Evolutionary conservation across 2,888 invertebrate species (phyloP), one percentile per base, ranked within the genome.

Genomic region (Belgica antarctica): DNA sequence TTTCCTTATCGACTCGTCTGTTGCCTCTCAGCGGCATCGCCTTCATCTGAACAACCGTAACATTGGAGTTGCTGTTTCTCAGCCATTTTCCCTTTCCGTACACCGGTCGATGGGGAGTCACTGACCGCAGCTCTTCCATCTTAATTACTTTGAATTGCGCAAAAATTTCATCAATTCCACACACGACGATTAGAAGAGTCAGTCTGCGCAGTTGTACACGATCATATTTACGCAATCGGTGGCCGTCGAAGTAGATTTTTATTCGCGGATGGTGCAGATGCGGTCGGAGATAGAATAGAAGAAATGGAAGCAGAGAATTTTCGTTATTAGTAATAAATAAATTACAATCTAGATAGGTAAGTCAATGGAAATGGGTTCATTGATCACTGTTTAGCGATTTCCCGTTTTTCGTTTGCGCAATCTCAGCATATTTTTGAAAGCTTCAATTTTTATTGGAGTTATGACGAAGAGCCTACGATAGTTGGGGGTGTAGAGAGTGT

Each of bases 91-190:
- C 68, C 52, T 57, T 52, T 68, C 57, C 68, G 27, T 52, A 52
- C 27, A 10, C 10, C 12, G 5, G 31, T 31, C 46, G n/a, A 24
- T 22, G 24, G 4, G 28, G 15, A 41, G 66, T 27, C 24, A 52
- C 28, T 10, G 47, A 47, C 47, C 52, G 47, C 52, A 66, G 25
- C 10, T 36, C 25, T 57, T 68, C 68, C 68, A 68, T 68, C 31
- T 57, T 68, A 57, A 68, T 57, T 28, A 68, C 68, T 68, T 68
- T 68, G 17, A 68, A 68, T 34, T 68, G 68, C 47, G 68, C 68
- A 28, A 52, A 28, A 31, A 68, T 68, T 46, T 17, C 31, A 28
- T 52, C 57, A 17, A 68, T 57, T 22, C 68, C 52, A 24, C 52
- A 57, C 31, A 28, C 27, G 15, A 46, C 25, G 17, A 68, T 0